These are phyloP conservation scores for Oxystoma pomonae DNA, from an alignment of 2,888 invertebrate genomes.

Conservation along the genomic window DNA sequence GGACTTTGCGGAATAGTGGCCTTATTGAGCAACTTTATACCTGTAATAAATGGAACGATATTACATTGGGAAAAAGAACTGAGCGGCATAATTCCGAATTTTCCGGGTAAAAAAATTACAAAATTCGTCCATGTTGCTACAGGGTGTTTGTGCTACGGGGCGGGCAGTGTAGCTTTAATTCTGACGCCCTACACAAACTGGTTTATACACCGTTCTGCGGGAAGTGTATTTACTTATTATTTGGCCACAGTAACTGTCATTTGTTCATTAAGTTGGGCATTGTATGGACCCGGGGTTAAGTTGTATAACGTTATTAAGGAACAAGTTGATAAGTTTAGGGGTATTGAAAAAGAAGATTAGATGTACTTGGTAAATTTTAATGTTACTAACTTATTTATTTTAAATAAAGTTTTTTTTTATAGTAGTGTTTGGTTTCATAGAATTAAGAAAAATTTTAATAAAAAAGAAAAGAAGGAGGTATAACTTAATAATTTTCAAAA, in stretches of 20 bases:
- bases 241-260: slow-evolving; percentile 13
- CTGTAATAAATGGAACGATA: slow-evolving; percentile 37
- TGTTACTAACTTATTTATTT: background rate
- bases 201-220: slow-evolving; percentile 13
- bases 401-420: too few species aligned
- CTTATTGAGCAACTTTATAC: slow-evolving; percentile 32
- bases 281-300: slow-evolving; percentile 21
- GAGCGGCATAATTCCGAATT: slow-evolving; percentile 23
- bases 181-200: slow-evolving; percentile 36
- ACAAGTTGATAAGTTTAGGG: slow-evolving; percentile 13
- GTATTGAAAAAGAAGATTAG: slow-evolving; percentile 14
- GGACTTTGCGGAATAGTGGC: slow-evolving; percentile 39
- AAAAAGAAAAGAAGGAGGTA: background rate
- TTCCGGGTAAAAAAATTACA: slow-evolving; percentile 28
- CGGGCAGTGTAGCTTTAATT: slow-evolving; percentile 33
- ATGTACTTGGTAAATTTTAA: background rate
- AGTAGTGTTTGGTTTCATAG: too few species aligned
- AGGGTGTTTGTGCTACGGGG: slow-evolving; percentile 30
- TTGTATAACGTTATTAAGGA: slow-evolving; percentile 18
- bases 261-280: slow-evolving; percentile 21
- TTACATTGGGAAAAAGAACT: slow-evolving; percentile 38
- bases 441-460: background rate
- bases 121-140: slow-evolving; percentile 33
- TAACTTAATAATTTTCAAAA: background rate
- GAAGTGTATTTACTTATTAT: slow-evolving; percentile 15